Percentiles rank a stretch among this genome's conserved stretches.
phyloP scores from a whole-genome alignment of 2,888 invertebrate genomes.

The Oithona nana region DNA sequence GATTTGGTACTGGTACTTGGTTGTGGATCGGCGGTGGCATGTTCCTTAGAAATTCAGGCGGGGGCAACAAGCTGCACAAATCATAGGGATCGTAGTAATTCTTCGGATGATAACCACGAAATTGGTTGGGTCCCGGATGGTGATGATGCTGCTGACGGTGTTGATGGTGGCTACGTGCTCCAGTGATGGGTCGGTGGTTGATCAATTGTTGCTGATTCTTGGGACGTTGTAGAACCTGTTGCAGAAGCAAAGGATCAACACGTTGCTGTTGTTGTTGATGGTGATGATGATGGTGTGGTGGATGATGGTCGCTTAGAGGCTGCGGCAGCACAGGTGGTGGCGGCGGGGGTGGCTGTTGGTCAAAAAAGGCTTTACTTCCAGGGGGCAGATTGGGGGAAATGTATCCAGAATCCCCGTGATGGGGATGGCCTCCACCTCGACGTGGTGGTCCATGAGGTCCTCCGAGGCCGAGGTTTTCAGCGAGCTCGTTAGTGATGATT shows the following conservation, averaged over 20 bases:
- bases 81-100: neutral
- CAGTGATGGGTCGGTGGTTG: neutral
- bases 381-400: neutral
- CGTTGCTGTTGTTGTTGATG: too few relatives aligned
- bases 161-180: neutral
- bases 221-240: too few relatives aligned
- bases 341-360: neutral
- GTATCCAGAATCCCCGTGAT: neutral
- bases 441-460: too few relatives aligned
- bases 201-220: neutral
- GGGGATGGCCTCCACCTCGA: neutral
- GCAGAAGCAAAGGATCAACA: too few relatives aligned
- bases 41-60: constrained; percentile 6
- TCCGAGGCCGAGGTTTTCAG: constrained; percentile 6
- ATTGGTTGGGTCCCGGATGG: neutral
- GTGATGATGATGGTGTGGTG: neutral
- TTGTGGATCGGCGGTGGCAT: constrained; percentile 9
- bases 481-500: constrained; percentile 3
- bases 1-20: neutral
- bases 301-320: neutral
- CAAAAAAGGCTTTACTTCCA: neutral
- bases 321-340: neutral
- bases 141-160: neutral
- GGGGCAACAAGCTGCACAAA: neutral
- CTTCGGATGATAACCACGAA: neutral